Percentiles rank a stretch among this genome's conserved stretches.
These are phyloP conservation scores for Hypsopygia costalis DNA, from an alignment of 2,888 invertebrate species.

Conservation along the genomic window DNA sequence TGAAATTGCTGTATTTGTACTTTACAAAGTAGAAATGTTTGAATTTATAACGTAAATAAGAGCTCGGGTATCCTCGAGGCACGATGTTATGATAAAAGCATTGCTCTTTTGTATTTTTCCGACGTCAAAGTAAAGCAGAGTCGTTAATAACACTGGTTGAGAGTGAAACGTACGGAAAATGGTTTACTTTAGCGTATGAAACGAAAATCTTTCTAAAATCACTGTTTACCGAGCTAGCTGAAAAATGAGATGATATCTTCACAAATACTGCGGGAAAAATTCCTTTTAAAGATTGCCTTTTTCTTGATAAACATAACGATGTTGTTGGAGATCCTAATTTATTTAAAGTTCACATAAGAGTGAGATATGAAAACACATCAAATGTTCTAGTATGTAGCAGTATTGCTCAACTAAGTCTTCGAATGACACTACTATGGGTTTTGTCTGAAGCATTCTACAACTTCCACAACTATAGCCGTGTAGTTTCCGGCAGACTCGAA, in stretches of 20 bases:
- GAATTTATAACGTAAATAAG: slow-evolving; percentile 2
- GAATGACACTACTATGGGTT: no score
- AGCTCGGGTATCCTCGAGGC: not conserved
- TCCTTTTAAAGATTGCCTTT: not conserved
- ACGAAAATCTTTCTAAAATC: slow-evolving; percentile 4
- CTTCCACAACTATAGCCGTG: no score
- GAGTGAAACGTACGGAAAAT: slow-evolving; percentile 5
- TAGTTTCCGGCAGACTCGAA: no score
- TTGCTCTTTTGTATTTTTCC: slow-evolving; percentile 5
- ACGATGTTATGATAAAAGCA: slow-evolving; percentile 1
- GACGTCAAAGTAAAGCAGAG: not conserved
- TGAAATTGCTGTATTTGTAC: slow-evolving; percentile 2
- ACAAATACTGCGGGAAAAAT: not conserved
- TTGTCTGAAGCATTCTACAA: no score
- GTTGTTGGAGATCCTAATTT: slow-evolving; percentile 17
- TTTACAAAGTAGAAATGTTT: not conserved
- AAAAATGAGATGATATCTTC: slow-evolving; percentile 1
- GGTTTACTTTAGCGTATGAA: slow-evolving; percentile 7
- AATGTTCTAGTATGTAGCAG: no score
- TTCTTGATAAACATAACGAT: not conserved
- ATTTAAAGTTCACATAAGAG: no score
- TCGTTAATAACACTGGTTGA: not conserved
- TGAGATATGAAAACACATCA: no score
- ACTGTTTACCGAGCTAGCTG: slow-evolving; percentile 1
- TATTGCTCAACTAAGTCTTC: no score